These are phyloP conservation scores for Elysia chlorotica DNA, from an alignment of 1,140 invertebrate genomes.

Conservation along the genomic window DNA sequence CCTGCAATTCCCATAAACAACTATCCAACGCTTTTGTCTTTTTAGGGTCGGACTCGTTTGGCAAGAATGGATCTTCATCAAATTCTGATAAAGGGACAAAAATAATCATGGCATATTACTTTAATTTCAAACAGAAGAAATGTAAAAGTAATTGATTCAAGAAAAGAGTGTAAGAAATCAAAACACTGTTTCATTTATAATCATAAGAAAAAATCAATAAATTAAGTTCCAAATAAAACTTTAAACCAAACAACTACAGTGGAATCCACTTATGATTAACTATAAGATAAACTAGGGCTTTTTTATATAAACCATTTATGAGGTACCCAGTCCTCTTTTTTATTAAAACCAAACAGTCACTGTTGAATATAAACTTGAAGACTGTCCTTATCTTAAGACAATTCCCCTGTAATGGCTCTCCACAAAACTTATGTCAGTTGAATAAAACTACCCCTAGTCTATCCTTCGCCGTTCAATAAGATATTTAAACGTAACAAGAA, in stretches of 20 bases:
- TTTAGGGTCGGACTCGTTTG: constrained; percentile 15
- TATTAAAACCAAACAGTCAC: neutral
- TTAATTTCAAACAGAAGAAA: too few species aligned
- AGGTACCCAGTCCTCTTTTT: neutral
- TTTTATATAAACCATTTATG: too few species aligned
- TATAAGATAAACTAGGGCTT: too few species aligned
- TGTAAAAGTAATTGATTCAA: too few species aligned
- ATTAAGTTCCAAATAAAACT: neutral
- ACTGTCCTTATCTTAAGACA: too few species aligned
- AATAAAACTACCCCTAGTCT: neutral
- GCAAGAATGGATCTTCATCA: constrained; percentile 17
- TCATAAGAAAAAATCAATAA: neutral
- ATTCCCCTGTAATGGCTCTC: too few species aligned
- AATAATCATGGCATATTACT: neutral
- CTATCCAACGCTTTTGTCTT: constrained; percentile 82
- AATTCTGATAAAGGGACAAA: constrained; percentile 11
- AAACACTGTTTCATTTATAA: neutral
- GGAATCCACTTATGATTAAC: too few species aligned
- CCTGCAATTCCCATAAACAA: constrained; percentile 88
- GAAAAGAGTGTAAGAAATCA: too few species aligned
- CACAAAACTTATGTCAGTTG: too few species aligned
- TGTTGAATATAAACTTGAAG: too few species aligned
- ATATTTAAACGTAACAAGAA: neutral
- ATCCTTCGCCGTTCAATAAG: neutral
- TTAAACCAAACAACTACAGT: neutral